Conservation (phyloP, 1,140 invertebrate genomes). For the Steinernema khuongi region DNA sequence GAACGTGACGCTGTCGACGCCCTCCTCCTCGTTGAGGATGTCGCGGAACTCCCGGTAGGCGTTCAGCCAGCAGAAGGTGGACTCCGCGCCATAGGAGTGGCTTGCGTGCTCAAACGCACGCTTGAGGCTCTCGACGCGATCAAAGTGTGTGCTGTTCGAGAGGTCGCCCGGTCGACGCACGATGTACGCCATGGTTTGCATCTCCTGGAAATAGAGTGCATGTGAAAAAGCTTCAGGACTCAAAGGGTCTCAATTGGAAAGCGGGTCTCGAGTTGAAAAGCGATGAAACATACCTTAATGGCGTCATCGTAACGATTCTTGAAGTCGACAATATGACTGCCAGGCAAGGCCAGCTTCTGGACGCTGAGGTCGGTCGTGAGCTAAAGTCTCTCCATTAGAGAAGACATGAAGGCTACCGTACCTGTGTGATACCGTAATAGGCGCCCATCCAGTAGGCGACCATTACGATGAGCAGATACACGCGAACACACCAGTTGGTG, state of each 20-base stretch:
- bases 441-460: constrained; percentile 12
- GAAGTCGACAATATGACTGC: constrained; percentile 30
- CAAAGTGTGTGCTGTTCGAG: constrained; percentile 15
- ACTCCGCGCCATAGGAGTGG: constrained; percentile 28
- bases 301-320: constrained; percentile 27
- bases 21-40: not conserved
- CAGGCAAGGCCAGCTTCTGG: constrained; percentile 32
- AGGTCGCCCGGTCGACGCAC: constrained; percentile 33
- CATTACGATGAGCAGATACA: not conserved
- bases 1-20: constrained; percentile 24
- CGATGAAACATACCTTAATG: constrained; percentile 35
- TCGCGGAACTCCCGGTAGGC: constrained; percentile 29
- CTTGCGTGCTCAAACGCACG: constrained; percentile 22
- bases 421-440: not conserved
- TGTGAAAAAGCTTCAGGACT: not conserved
- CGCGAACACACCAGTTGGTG: constrained; percentile 21
- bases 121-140: constrained; percentile 22
- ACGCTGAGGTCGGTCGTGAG: constrained; percentile 36
- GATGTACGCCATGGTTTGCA: constrained; percentile 36
- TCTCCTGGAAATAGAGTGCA: constrained; percentile 21
- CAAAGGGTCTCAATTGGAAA: not conserved
- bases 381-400: constrained; percentile 28
- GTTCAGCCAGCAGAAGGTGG: constrained; percentile 36
- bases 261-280: too few relatives aligned
- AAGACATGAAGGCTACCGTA: constrained; percentile 20